Evolutionary conservation across 2,113 vertebrate species (phyloP), one percentile per base, ranked within the genome.

Genomic region (Lophura nycthemera): DNA sequence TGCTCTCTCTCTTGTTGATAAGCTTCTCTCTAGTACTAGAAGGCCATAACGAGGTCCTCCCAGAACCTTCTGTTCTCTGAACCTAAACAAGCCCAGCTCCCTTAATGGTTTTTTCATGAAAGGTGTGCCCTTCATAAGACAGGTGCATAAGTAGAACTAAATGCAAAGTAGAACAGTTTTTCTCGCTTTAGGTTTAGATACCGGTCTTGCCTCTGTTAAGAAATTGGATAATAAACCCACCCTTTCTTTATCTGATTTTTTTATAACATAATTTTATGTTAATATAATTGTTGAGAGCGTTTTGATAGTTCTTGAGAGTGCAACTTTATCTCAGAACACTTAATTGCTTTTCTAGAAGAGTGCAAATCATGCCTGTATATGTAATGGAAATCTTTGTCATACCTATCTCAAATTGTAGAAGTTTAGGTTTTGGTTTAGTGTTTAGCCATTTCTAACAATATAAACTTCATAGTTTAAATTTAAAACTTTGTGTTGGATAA

Each of bases 311-410:
- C 91, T 93, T 96, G 91, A 95, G 89, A 94, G 79, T 87, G 93
- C 54, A 36, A 96, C 93, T 96, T 96, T 96, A 94, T 96, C 89
- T 96, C 90, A 88, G 89, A 85, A 86, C 91, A 77, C 92, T 92
- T 94, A 95, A 85, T 92, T 95, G 76, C 93, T 97, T 78, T 94
- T 97, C 92, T 91, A 94, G 85, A 96, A 69, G 50, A 96, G 95
- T 92, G 57, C 92, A 84, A 93, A 83, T 89, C 89, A 95, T 96
- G 82, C 22, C 32, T 12, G 4, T n/a, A 29, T 6, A 8, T 19
- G 11, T 11, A 50, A 0, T 27, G 25, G 32, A n/a, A 32, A 14
- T 47, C 24, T 84, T 93, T 91, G 66, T 72, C 71, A 79, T 91
- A 78, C 67, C 59, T 65, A 34, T 96, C 88, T 97, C 92, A 70